Base-by-base conservation (phyloP, 2,113 vertebrate species). In the Melanotaenia duboulayi region DNA sequence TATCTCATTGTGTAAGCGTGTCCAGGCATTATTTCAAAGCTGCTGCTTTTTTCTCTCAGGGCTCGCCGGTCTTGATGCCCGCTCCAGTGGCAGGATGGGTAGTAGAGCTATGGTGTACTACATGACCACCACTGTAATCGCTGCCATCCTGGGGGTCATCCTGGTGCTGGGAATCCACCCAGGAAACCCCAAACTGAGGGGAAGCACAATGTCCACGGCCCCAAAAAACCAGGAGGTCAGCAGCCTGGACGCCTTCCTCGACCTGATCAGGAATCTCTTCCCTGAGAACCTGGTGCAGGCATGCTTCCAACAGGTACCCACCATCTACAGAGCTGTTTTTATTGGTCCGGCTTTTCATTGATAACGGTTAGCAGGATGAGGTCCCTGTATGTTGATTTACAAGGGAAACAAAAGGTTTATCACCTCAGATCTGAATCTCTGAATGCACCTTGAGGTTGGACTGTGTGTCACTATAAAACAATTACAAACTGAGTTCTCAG, bases 201-300 rank as follows among this genome's bases (percentile, higher is more conserved):
- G 65, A 5, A 44, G 55, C 13, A 0, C 79, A 0, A 0, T 58
- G 0, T 46, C 22, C 62, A 17, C 77, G 0, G 49, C 10, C 14
- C 40, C 85, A 0, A 92, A 68, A 74, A 94, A 84, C 76, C 92
- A 91, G 76, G 94, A 95, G 39, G 95, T 96, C 82, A 95, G 86
- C 90, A 96, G 95, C 25, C 50, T 96, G 66, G 95, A 96, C 7
- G 95, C 95, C 52, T 95, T 96, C 88, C 87, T 96, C n/a, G 95
- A 96, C 80, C 89, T 96, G 54, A 87, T 95, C 57, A 89, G 95
- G 20, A 96, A 96, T 78, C 92, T 96, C 8, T 96, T 96, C 82
- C 95, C 95, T 0, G 95, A 96, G 82, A 96, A 96, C 83, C 86
- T 96, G 74, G 94, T 96, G 40, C 95, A 95, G 82, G 91, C 95